Conservation (phyloP, 2,113 vertebrate genomes). For the Riparia riparia region DNA sequence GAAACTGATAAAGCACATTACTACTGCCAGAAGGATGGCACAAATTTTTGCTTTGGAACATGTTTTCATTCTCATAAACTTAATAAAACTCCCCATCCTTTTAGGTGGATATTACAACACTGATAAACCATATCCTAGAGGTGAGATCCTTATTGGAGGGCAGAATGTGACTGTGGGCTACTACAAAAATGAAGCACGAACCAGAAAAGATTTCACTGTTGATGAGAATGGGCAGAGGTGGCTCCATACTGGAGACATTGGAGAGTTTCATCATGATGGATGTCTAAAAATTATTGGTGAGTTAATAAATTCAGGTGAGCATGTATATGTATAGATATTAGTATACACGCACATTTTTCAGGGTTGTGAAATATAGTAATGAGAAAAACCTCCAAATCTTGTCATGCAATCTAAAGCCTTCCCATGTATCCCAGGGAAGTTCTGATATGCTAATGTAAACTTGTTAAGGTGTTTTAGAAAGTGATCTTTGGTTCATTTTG, state of each 20-base stretch:
- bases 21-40: not conserved
- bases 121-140: constrained; percentile 89
- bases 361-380: not conserved
- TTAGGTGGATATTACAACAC: constrained; percentile 90
- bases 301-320: not conserved
- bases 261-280: constrained; percentile 91
- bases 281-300: constrained; percentile 96
- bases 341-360: not conserved
- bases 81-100: not conserved
- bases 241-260: constrained; percentile 96
- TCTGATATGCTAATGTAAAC: not conserved
- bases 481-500: not conserved
- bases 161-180: constrained; percentile 95
- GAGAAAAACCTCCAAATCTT: fast-evolving
- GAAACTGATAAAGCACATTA: not conserved
- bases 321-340: fast-evolving
- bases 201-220: constrained; percentile 86
- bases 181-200: constrained; percentile 87
- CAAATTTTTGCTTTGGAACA: not conserved
- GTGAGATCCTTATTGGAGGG: constrained; percentile 94
- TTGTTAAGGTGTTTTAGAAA: not conserved
- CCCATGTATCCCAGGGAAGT: not conserved
- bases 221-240: constrained; percentile 91
- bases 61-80: not conserved
- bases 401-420: not conserved